Percentiles rank a stretch among this genome's conserved stretches.
These are phyloP conservation scores for Pseudorhiza aurosa DNA, from an alignment of 30 jellyfish, hydroid and myxozoan species.

Conservation along the genomic window DNA sequence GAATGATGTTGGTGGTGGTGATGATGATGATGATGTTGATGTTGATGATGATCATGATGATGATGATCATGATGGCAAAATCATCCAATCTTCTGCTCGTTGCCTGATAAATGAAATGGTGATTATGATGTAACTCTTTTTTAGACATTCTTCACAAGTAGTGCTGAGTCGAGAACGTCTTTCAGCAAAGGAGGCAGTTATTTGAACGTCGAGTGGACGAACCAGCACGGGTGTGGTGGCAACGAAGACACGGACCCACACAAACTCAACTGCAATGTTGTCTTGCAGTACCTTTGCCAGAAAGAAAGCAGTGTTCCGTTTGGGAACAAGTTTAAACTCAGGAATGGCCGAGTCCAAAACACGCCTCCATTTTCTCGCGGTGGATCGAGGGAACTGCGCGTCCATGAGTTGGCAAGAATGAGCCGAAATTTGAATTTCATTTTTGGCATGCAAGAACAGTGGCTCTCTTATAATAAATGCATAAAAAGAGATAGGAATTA, in stretches of 20 bases:
- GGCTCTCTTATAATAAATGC: slow-evolving; percentile 90
- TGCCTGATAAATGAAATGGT: background rate
- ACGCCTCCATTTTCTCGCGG: slow-evolving; percentile 59
- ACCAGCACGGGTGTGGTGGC: slow-evolving; percentile 99
- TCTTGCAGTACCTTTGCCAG: slow-evolving; percentile 81
- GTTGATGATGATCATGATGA: background rate
- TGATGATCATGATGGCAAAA: background rate
- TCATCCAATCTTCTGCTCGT: background rate
- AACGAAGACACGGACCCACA: slow-evolving; percentile 91
- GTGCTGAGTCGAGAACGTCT: slow-evolving; percentile 33
- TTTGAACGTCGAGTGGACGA: slow-evolving; percentile 84
- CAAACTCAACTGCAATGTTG: slow-evolving; percentile 87
- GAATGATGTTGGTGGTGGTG: background rate
- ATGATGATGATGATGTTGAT: background rate
- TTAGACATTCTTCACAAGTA: slow-evolving; percentile 54
- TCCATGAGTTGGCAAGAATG: slow-evolving; percentile 7
- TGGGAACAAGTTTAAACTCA: slow-evolving; percentile 19
- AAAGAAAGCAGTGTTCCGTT: slow-evolving; percentile 47
- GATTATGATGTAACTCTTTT: background rate
- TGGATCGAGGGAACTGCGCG: slow-evolving; percentile 6
- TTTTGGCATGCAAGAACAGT: slow-evolving; percentile 81
- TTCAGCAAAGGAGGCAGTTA: slow-evolving; percentile 53
- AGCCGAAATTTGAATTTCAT: slow-evolving; percentile 22
- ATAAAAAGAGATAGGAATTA: slow-evolving; percentile 74
- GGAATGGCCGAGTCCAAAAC: slow-evolving; percentile 74